Base-by-base conservation (phyloP, 2,888 invertebrate species). In the Trilocha varians region DNA sequence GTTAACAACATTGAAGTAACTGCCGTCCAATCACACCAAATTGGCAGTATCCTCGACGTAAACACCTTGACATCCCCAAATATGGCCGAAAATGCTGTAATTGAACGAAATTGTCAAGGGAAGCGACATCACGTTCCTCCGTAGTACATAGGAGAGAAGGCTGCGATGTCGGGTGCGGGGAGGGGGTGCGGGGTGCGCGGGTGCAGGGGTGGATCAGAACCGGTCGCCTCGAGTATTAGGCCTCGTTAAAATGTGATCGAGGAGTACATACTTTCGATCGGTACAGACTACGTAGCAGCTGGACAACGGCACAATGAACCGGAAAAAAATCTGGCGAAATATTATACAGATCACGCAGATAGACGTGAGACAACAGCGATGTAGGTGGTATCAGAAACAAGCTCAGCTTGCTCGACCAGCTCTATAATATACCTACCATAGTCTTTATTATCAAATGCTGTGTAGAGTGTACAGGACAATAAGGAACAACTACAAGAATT, bases 161-260 rank as follows among this genome's bases (percentile, higher is more conserved):
- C 17, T 41, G 41, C 32, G 46, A 34, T 40, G 36, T 32, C 40
- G 38, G 35, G 47, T 16, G 44, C n/a, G 39, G 41, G 38, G 46
- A 6, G 39, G 39, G 39, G 41, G 47, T 13, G 3, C 34, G 38
- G 42, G 32, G 48, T 18, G 37, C 34, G 36, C 34, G 38, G 42
- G 32, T 47, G 18, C 36, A 33, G 36, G 36, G 34, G 42, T 41
- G 47, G 38, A 41, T 34, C 37, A 37, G 47, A 48, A 52, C 55
- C 52, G 55, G 53, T 52, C 49, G 36, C 43, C 38, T 40, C 25
- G 25, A 3, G 25, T 25, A 25, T 25, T 44, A 32, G 34, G 14
- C 38, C 39, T 39, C 37, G 40, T 45, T 43, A 39, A 43, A 49
- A 43, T 42, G 25, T 25, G 25, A 25, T 25, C 25, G 5, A 25